A percentile compares a stretch with the other conserved stretches of the same genome.
Evolutionary conservation across 30 jellyfish, hydroid and myxozoan genomes (phyloP).

Genomic region (Chironex yamaguchii): DNA sequence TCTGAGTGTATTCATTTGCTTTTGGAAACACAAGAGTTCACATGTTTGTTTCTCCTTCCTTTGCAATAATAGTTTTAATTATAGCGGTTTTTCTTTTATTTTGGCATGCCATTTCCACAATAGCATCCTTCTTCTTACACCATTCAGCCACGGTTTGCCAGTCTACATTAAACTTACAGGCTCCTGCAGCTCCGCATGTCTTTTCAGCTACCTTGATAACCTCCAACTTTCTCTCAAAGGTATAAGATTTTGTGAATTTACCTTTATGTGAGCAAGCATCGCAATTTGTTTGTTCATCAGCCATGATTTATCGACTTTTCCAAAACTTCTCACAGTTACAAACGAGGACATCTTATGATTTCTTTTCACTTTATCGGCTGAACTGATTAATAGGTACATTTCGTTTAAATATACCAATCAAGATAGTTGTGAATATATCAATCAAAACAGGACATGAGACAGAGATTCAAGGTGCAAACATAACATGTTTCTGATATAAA

Average conservation of each 20-base stretch:
- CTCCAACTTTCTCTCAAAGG: constrained; percentile 28
- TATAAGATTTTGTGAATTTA: not conserved
- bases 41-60: too few species aligned
- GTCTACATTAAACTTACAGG: constrained; percentile 26
- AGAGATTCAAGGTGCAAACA: not conserved
- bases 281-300: not conserved
- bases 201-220: constrained; percentile 15
- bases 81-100: not conserved
- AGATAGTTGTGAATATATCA: too few species aligned
- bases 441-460: constrained; percentile 27
- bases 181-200: constrained; percentile 33
- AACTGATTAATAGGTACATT: too few species aligned
- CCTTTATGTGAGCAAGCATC: constrained; percentile 1
- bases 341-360: too few species aligned
- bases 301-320: too few species aligned
- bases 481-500: not conserved
- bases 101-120: not conserved
- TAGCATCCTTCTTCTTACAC: constrained; percentile 7
- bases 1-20: too few species aligned
- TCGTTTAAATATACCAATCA: too few species aligned
- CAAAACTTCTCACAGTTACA: too few species aligned
- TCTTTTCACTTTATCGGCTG: too few species aligned
- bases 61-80: too few species aligned
- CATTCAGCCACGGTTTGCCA: constrained; percentile 32
- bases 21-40: too few species aligned